A percentile compares a stretch with the other conserved stretches of the same genome.
These are phyloP conservation scores for Atherinosoma microstoma DNA, from an alignment of 2,797 vertebrate genomes.

Conservation along the genomic window DNA sequence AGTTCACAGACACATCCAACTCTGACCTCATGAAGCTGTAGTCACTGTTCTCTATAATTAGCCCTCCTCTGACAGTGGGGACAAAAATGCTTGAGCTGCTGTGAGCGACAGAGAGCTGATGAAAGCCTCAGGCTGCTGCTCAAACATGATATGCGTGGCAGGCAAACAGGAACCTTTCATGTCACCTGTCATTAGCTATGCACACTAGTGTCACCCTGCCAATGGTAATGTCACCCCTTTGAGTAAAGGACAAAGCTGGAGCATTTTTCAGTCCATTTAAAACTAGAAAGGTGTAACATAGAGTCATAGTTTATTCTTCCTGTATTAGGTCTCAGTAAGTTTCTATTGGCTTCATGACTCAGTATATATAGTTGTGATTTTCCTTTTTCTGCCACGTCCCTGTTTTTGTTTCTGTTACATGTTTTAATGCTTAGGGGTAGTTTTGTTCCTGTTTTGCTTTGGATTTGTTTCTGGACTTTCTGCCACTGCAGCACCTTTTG, in stretches of 20 bases:
- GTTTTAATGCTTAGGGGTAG: background rate
- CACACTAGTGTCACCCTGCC: slow-evolving; percentile 45
- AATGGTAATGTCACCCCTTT: slow-evolving; percentile 25
- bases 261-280: slow-evolving; percentile 19
- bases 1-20: slow-evolving; percentile 20
- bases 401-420: background rate
- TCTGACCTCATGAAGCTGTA: slow-evolving; percentile 48
- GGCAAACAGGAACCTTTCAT: slow-evolving; percentile 44
- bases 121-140: slow-evolving; percentile 46
- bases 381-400: background rate
- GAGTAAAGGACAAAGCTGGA: background rate
- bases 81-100: slow-evolving; percentile 45
- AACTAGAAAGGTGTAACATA: background rate
- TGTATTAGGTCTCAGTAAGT: background rate
- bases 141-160: slow-evolving; percentile 37
- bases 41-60: slow-evolving; percentile 63
- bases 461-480: background rate
- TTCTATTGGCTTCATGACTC: background rate
- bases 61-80: slow-evolving; percentile 34
- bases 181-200: slow-evolving; percentile 59
- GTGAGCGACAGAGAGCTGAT: slow-evolving; percentile 36
- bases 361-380: no score
- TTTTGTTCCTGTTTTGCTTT: background rate
- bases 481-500: background rate
- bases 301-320: background rate